A percentile compares a stretch with the other conserved stretches of the same genome.
Conservation (phyloP, 1,140 invertebrate genomes). For the Sipha flava region DNA sequence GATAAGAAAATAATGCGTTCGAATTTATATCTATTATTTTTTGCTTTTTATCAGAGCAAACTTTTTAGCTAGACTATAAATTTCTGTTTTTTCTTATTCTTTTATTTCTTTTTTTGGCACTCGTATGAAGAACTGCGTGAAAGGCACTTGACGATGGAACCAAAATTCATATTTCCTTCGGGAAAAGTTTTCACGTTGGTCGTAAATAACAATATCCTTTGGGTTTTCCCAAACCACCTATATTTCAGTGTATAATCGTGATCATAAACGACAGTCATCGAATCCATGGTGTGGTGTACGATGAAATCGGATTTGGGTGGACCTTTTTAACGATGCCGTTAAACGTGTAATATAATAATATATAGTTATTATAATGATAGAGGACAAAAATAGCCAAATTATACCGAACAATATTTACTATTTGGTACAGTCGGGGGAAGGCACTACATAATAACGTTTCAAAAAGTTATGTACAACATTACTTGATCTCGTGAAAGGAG, state of each 20-base stretch:
- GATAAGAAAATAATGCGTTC: neutral
- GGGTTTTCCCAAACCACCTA: constrained; percentile 25
- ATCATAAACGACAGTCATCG: constrained; percentile 31
- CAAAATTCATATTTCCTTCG: constrained; percentile 31
- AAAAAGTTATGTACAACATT: too few relatives aligned
- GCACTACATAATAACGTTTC: too few relatives aligned
- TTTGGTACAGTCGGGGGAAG: too few relatives aligned
- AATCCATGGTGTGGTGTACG: neutral
- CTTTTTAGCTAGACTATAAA: constrained; percentile 3
- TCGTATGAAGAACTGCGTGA: neutral
- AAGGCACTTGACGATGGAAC: constrained; percentile 16
- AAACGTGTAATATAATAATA: too few relatives aligned
- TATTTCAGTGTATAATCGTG: constrained; percentile 27
- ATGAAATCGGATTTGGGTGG: neutral
- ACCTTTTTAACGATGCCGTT: constrained; percentile 25
- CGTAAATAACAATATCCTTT: constrained; percentile 27
- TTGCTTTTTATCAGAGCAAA: neutral
- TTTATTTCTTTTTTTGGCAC: neutral
- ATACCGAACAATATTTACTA: neutral
- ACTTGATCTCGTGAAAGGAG: too few relatives aligned
- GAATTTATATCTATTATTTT: neutral
- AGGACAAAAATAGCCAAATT: neutral
- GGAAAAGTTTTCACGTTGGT: constrained; percentile 18
- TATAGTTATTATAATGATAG: neutral
- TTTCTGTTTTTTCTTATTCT: neutral